A percentile compares a stretch with the other conserved stretches of the same genome.
Evolutionary conservation across 2,797 vertebrate genomes (phyloP).

Genomic region (Champsocephalus esox): DNA sequence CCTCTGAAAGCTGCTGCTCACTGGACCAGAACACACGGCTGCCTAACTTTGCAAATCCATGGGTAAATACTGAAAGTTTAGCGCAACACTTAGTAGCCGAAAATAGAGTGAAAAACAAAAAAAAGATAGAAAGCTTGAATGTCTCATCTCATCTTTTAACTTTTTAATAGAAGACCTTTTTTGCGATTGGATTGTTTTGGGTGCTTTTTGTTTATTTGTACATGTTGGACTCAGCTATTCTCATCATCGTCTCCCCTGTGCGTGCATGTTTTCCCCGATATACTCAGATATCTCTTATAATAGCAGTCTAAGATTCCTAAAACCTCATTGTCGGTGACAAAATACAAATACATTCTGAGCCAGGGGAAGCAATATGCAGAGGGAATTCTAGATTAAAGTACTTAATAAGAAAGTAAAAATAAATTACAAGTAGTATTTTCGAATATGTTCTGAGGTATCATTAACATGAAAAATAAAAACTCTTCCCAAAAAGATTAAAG

Average conservation of each 20-base stretch:
- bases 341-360: too few species aligned
- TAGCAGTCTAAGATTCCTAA: not conserved
- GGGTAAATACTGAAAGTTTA: slow-evolving; percentile 37
- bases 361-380: too few species aligned
- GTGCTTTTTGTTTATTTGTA: not conserved
- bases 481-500: too few species aligned
- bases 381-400: too few species aligned
- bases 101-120: slow-evolving; percentile 9
- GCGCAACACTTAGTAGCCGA: not conserved
- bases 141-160: slow-evolving; percentile 12
- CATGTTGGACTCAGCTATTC: not conserved
- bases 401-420: too few species aligned
- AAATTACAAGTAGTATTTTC: too few species aligned
- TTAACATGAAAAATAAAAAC: too few species aligned
- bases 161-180: not conserved
- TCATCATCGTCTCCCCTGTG: not conserved
- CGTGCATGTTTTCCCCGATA: not conserved
- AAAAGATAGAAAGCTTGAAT: slow-evolving; percentile 10
- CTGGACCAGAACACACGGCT: slow-evolving; percentile 25
- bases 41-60: slow-evolving; percentile 21
- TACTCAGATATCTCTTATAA: not conserved
- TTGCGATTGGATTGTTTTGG: not conserved
- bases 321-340: too few species aligned
- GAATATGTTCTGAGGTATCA: too few species aligned
- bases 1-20: slow-evolving; percentile 44